These are phyloP conservation scores for Heliconius aoede DNA, from an alignment of 2,888 invertebrate genomes.

Conservation along the genomic window DNA sequence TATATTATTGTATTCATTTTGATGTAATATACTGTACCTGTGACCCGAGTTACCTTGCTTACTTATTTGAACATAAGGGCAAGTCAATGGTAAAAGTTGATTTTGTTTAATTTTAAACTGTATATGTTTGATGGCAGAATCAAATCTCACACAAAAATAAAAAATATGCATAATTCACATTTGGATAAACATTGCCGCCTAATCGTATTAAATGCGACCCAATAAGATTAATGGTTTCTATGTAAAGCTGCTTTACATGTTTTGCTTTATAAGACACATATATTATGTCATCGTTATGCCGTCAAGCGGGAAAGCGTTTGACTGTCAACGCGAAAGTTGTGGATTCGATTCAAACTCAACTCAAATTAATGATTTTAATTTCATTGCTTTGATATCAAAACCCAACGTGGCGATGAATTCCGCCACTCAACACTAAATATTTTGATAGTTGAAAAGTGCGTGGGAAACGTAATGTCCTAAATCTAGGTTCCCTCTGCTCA, in stretches of 20 bases:
- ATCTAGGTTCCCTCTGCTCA: not conserved
- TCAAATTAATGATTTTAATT: too few relatives aligned
- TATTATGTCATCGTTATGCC: slow-evolving; percentile 1
- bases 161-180: not conserved
- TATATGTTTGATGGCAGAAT: not conserved
- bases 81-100: too few relatives aligned
- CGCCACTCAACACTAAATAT: too few relatives aligned
- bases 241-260: not conserved
- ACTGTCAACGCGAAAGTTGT: too few relatives aligned
- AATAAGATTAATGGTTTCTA: slow-evolving; percentile 21
- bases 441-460: too few relatives aligned
- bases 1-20: too few relatives aligned
- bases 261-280: not conserved
- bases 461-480: too few relatives aligned
- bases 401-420: too few relatives aligned
- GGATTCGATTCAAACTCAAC: too few relatives aligned
- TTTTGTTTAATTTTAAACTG: not conserved
- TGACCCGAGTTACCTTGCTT: not conserved
- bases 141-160: not conserved
- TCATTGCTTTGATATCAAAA: too few relatives aligned
- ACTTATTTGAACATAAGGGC: too few relatives aligned
- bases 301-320: not conserved
- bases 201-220: slow-evolving; percentile 18
- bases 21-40: not conserved
- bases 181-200: slow-evolving; percentile 12